Conservation (phyloP, 2,888 invertebrate genomes). For the Epinotia bilunana region DNA sequence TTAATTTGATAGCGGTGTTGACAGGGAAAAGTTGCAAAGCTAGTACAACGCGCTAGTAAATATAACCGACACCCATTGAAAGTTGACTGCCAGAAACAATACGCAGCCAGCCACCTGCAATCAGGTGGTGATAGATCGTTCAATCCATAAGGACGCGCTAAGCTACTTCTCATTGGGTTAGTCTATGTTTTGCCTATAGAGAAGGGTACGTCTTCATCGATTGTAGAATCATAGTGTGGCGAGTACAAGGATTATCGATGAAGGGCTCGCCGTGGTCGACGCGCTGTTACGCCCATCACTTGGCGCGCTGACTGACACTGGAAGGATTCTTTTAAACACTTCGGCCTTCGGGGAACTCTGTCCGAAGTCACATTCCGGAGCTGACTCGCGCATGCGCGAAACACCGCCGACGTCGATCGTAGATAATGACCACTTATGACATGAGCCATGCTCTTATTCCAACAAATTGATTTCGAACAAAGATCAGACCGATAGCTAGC, state of each 20-base stretch:
- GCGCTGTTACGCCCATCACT: slow-evolving; percentile 54
- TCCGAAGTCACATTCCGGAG: slow-evolving; percentile 64
- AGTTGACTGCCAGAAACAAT: too few relatives aligned
- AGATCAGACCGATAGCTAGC: slow-evolving; percentile 58
- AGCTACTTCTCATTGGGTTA: not conserved
- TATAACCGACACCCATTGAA: too few relatives aligned
- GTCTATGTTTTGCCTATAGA: not conserved
- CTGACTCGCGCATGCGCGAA: slow-evolving; percentile 72
- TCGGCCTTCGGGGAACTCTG: slow-evolving; percentile 73
- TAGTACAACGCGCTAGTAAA: too few relatives aligned
- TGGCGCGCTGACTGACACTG: slow-evolving; percentile 58
- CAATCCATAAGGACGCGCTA: not conserved
- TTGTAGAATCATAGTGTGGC: not conserved
- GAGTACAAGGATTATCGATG: slow-evolving; percentile 16
- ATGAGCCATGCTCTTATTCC: slow-evolving; percentile 77
- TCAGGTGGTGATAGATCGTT: too few relatives aligned
- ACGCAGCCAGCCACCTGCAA: too few relatives aligned
- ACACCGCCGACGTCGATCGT: slow-evolving; percentile 74
- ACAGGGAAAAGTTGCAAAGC: too few relatives aligned
- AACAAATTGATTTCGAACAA: slow-evolving; percentile 80
- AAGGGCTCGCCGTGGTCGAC: not conserved
- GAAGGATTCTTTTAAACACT: slow-evolving; percentile 55
- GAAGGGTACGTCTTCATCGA: too few relatives aligned
- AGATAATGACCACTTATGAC: slow-evolving; percentile 80
- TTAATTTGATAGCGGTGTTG: too few relatives aligned